Base-by-base conservation (phyloP, 2,113 vertebrate genomes). In the Craseonycteris thonglongyai region DNA sequence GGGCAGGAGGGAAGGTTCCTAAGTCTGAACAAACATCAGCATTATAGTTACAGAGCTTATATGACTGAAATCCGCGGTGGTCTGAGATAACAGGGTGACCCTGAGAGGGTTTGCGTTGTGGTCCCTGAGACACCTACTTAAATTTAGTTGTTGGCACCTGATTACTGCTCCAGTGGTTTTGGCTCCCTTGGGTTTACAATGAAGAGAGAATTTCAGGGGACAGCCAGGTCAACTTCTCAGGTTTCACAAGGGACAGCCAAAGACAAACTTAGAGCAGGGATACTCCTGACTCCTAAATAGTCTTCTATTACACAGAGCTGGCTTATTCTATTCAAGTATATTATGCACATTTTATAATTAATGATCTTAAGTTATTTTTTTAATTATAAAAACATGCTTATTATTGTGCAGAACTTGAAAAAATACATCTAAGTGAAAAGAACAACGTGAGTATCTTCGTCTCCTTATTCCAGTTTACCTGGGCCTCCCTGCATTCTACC, bases 11-110 rank as follows among this genome's bases (percentile, higher is more conserved):
- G 35, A 35, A 45, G 2, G 2, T 15, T 78, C 35, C 38, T 68
- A 49, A 88, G 86, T 90, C 81, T 88, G 80, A 95, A 88, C 6
- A 69, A 91, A 72, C 38, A 59, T 59, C 76, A 90, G 38, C 58
- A 38, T 28, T 47, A 35, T 47, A 13, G 65, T 82, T 83, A 51
- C n/a, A 66, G 80, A 51, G 76, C 8, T 93, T 56, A 38, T 61
- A 10, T 91, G 93, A 76, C 24, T 61, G 58, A 71, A 81, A 66
- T 21, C 9, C 3, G 8, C 22, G 33, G 47, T 93, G 75, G 9
- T 45, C 71, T 87, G 14, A 75, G 94, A 69, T 51, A 86, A 87
- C 76, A 42, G 51, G 33, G 26, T 87, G 47, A 42, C 61, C 28
- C 47, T 38, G 14, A 18, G 14, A 18, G 74, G 51, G 40, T 35